Percentiles rank a stretch among this genome's conserved stretches.
phyloP scores from a whole-genome alignment of 2,888 invertebrate genomes.

The Fragum sueziense region DNA sequence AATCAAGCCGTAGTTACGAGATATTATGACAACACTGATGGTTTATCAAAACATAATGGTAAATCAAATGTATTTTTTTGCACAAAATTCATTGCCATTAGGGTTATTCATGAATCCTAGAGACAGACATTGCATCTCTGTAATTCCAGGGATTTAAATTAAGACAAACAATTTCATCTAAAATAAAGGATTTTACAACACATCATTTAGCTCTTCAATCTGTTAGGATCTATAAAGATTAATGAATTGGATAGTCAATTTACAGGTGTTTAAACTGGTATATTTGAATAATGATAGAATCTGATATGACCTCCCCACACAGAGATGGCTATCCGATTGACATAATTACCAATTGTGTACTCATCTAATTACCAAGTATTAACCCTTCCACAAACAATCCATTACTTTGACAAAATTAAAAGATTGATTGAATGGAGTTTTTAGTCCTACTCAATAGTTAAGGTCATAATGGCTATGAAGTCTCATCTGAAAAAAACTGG shows the following conservation, averaged over 20 bases:
- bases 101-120: too few relatives aligned
- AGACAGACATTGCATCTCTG: too few relatives aligned
- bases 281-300: conserved; percentile 29
- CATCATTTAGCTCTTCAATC: neutral
- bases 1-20: too few relatives aligned
- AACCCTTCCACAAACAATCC: too few relatives aligned
- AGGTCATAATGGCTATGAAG: neutral
- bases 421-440: neutral
- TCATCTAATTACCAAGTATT: conserved; percentile 41
- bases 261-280: conserved; percentile 36
- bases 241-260: conserved; percentile 24
- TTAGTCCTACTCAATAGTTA: neutral
- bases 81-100: too few relatives aligned
- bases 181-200: neutral
- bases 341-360: conserved; percentile 23
- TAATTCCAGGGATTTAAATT: too few relatives aligned
- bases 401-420: too few relatives aligned
- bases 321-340: conserved; percentile 38
- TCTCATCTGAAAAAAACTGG: neutral
- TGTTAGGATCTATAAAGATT: neutral
- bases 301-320: conserved; percentile 25
- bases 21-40: too few relatives aligned
- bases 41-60: too few relatives aligned
- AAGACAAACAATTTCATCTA: too few relatives aligned
- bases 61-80: too few relatives aligned